Conservation (phyloP, 1,140 invertebrate species). For the Rhynchophorus ferrugineus region DNA sequence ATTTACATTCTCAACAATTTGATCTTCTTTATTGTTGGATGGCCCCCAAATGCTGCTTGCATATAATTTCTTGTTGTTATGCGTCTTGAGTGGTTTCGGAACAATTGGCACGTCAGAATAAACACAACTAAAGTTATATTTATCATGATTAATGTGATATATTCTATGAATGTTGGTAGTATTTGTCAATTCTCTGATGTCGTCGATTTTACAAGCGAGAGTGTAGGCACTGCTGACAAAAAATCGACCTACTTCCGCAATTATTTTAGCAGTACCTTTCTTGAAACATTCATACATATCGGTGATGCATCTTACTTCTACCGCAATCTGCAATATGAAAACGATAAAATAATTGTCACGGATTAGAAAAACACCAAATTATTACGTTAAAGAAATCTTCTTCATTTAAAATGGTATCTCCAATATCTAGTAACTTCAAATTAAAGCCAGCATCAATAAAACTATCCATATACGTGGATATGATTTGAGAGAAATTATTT, state of each 20-base stretch:
- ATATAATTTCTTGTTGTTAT: constrained; percentile 23
- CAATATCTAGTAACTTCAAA: no score
- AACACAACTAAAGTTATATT: constrained; percentile 97
- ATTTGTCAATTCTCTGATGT: constrained; percentile 59
- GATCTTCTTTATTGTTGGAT: constrained; percentile 89
- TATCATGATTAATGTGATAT: constrained; percentile 97
- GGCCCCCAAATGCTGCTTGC: constrained; percentile 81
- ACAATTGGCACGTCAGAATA: constrained; percentile 83
- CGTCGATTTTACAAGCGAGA: constrained; percentile 78
- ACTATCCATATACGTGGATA: no score
- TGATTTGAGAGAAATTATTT: no score
- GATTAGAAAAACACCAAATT: no score
- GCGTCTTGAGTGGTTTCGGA: constrained; percentile 22
- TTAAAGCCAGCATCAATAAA: no score
- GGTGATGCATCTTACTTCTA: no score
- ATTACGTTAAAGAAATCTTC: no score
- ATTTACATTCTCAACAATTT: constrained; percentile 60
- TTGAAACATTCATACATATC: no score
- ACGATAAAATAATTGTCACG: no score
- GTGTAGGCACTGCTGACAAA: constrained; percentile 92
- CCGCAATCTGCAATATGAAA: no score
- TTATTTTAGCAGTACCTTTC: no score
- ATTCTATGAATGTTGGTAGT: constrained; percentile 51
- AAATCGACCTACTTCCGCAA: constrained; percentile 94
- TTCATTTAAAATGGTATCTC: no score